Evolutionary conservation across 2,113 vertebrate species (phyloP), one percentile per base, ranked within the genome.

Genomic region (Thermophis baileyi): DNA sequence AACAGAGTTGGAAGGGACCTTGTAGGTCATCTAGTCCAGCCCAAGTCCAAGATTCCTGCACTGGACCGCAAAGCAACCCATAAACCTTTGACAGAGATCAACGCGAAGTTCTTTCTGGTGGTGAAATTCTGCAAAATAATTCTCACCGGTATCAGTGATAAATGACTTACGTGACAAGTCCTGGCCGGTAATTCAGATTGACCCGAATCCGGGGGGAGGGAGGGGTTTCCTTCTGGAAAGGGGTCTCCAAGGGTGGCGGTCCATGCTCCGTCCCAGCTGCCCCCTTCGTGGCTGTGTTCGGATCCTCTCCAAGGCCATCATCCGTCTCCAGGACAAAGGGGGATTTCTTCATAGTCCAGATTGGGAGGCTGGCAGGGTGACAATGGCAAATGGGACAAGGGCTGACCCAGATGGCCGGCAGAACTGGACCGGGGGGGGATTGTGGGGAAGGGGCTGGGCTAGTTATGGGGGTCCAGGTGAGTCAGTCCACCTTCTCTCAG

Each of bases 201-300:
- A 98, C 8, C 96, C 54, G 97, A 93, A 98, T 96, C 94, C 90
- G 95, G 69, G 97, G 96, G 47, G 95, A 0, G 40, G 96, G 96
- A 12, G 96, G 94, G 94, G 97, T 96, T 90, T 98, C 98, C 2
- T 91, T 93, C 94, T 97, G 96, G 22, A 96, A 98, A 0, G 88
- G 90, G 0, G 97, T 97, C 74, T 98, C 97, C 96, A 98, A 91
- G 46, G 98, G 97, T 0, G 55, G 94, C 0, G 88, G 96, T 2
- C 94, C 95, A 20, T 85, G 93, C 51, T 95, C 95, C 20, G 8
- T 50, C 4, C 93, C 96, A 25, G 1, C 88, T 11, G 90, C 46
- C 55, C 91, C 94, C 53, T 90, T 94, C 18, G 91, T 90, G 0
- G 94, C 1, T 16, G 30, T 35, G 30, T 93, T 89, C n/a, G 88